These are phyloP conservation scores for Papilio xuthus DNA, from an alignment of 1,140 invertebrate genomes.

Conservation along the genomic window DNA sequence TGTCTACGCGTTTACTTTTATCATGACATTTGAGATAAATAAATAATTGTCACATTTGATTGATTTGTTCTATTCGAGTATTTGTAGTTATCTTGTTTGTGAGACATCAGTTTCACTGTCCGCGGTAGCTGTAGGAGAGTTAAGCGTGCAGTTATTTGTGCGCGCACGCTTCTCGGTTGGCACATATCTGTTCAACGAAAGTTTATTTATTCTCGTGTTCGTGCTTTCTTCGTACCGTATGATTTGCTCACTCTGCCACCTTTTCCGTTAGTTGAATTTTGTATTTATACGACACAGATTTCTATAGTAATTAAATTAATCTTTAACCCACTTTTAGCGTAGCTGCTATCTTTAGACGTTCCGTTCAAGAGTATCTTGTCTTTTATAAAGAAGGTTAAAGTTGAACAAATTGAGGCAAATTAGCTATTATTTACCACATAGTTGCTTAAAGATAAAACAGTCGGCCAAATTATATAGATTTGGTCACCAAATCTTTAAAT, in stretches of 20 bases:
- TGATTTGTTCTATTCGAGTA: constrained; percentile 25
- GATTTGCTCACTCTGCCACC: neutral
- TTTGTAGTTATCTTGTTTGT: constrained; percentile 25
- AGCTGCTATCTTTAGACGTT: neutral
- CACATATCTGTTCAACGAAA: constrained; percentile 35
- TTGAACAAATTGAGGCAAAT: neutral
- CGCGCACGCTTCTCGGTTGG: constrained; percentile 19
- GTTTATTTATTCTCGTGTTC: constrained; percentile 37
- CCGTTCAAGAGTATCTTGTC: neutral
- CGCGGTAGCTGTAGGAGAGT: neutral
- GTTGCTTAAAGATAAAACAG: neutral
- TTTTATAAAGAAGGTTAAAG: neutral
- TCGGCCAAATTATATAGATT: neutral
- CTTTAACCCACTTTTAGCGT: neutral
- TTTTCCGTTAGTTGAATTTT: constrained; percentile 21
- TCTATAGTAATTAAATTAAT: neutral
- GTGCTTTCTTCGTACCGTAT: constrained; percentile 21
- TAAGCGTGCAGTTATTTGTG: constrained; percentile 25
- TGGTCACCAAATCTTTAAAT: neutral
- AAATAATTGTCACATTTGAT: constrained; percentile 32
- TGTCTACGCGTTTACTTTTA: neutral
- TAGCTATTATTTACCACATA: too few relatives aligned
- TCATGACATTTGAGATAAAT: neutral
- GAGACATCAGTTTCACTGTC: constrained; percentile 34
- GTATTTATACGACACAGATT: constrained; percentile 9